Conservation (phyloP, 2,113 vertebrate species). For the Macquaria ambigua region DNA sequence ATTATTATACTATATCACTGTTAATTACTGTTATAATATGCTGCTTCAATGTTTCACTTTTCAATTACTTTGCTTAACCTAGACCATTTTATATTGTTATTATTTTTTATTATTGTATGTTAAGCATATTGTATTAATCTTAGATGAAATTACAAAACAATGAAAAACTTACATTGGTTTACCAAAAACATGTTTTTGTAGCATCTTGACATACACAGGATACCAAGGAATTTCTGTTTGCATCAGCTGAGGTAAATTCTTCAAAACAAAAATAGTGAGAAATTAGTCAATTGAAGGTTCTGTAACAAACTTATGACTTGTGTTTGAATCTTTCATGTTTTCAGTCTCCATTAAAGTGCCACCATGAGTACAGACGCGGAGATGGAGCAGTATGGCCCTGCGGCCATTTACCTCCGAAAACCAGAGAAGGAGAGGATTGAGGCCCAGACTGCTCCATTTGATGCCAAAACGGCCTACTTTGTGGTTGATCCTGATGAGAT, state of each 20-base stretch:
- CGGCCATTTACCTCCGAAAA: background rate
- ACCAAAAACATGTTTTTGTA: constrained; percentile 14
- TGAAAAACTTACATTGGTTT: background rate
- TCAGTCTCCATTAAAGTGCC: background rate
- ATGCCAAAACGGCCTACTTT: background rate
- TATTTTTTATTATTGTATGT: background rate
- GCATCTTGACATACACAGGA: constrained; percentile 4
- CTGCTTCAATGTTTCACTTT: background rate
- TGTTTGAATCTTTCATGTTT: background rate
- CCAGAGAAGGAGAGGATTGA: constrained; percentile 14
- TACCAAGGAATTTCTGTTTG: constrained; percentile 26
- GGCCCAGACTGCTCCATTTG: constrained; percentile 2
- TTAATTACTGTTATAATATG: background rate
- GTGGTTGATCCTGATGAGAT: background rate
- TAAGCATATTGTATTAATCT: background rate
- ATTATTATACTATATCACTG: background rate
- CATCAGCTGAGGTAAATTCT: constrained; percentile 40
- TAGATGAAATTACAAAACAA: background rate
- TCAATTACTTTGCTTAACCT: background rate
- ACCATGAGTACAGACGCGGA: constrained; percentile 3
- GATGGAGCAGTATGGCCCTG: constrained; percentile 1
- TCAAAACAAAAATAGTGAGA: background rate
- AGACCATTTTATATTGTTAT: background rate
- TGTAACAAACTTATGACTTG: background rate
- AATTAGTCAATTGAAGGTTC: background rate